These are phyloP conservation scores for Myotis myotis DNA, from an alignment of 2,797 vertebrate genomes.

Conservation along the genomic window DNA sequence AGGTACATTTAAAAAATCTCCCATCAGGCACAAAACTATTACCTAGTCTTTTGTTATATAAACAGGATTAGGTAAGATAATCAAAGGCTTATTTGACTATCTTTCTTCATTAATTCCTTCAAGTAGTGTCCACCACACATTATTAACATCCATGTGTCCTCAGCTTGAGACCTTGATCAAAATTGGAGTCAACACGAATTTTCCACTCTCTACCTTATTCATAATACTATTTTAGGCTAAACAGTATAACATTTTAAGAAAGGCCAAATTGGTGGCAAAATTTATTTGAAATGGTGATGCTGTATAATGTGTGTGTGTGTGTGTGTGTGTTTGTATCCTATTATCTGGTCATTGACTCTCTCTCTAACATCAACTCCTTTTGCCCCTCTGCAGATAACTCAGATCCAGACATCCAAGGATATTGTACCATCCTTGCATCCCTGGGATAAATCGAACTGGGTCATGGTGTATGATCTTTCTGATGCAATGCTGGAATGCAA, in stretches of 20 bases:
- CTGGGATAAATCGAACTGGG: too few relatives aligned
- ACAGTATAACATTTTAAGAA: constrained; percentile 1
- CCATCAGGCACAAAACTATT: neutral
- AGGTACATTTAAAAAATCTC: neutral
- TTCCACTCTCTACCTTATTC: neutral
- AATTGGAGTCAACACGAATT: neutral
- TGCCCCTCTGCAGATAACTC: neutral
- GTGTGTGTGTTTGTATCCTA: too few relatives aligned
- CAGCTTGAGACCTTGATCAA: neutral
- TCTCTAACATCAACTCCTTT: neutral
- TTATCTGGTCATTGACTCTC: neutral
- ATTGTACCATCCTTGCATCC: too few relatives aligned
- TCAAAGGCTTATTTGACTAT: neutral
- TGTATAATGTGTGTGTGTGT: too few relatives aligned
- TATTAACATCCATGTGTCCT: neutral
- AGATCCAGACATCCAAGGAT: neutral
- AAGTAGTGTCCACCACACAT: neutral
- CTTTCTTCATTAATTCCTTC: neutral
- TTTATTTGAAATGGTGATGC: constrained; percentile 34
- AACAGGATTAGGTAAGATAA: neutral
- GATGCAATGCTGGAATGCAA: neutral
- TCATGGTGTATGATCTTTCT: too few relatives aligned
- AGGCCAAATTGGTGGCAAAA: neutral
- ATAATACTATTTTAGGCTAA: neutral
- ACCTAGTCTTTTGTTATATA: neutral